Conservation (phyloP, 2,797 vertebrate species). For the Crocodylus rhombifer region DNA sequence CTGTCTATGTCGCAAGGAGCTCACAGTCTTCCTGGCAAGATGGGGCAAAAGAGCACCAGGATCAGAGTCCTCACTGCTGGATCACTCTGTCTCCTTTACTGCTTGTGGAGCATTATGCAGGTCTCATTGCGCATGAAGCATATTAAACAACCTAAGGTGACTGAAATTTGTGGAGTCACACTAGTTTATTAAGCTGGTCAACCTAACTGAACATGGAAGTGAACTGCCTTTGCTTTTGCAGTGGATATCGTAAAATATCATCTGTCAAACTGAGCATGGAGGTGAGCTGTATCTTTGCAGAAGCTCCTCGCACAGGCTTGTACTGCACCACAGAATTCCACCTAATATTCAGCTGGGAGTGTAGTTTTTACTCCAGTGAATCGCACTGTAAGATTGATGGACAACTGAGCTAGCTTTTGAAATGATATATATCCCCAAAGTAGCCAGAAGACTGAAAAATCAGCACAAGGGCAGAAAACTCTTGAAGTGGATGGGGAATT, state of each 20-base stretch:
- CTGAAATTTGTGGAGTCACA: background rate
- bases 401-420: background rate
- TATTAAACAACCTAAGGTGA: background rate
- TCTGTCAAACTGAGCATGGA: background rate
- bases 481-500: background rate
- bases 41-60: background rate
- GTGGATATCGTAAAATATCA: background rate
- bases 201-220: background rate
- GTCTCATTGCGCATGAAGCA: background rate
- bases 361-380: background rate
- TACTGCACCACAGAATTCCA: background rate
- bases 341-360: background rate
- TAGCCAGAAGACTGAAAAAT: background rate
- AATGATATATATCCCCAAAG: background rate
- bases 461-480: background rate
- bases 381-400: background rate
- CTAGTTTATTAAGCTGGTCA: background rate
- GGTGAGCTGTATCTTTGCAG: background rate
- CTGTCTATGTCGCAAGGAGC: background rate
- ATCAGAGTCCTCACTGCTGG: background rate
- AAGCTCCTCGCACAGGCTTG: background rate
- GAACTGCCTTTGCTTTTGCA: background rate
- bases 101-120: fast-evolving
- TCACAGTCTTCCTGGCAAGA: background rate
- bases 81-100: background rate